These are phyloP conservation scores for Alloplasta piceator DNA, from an alignment of 2,888 invertebrate genomes.

Conservation along the genomic window DNA sequence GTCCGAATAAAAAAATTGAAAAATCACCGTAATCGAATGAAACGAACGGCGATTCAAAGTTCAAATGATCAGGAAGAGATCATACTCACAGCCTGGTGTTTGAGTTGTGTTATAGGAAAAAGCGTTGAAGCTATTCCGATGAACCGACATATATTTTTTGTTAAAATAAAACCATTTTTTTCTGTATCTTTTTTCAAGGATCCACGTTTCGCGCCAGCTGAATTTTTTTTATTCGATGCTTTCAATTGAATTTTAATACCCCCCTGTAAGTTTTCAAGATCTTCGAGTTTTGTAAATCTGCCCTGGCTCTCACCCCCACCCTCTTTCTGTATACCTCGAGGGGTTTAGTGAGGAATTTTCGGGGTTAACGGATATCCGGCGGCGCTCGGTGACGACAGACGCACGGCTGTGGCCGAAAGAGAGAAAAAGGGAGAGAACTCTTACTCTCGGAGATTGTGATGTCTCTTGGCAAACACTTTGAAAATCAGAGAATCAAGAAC, in stretches of 20 bases:
- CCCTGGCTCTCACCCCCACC: constrained; percentile 53
- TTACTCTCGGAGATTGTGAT: background rate
- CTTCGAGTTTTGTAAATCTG: constrained; percentile 29
- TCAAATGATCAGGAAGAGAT: no score
- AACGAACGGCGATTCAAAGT: no score
- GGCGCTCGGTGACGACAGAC: constrained; percentile 66
- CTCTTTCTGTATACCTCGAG: constrained; percentile 65
- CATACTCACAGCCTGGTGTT: no score
- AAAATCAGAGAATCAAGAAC: background rate
- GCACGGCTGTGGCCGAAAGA: constrained; percentile 19
- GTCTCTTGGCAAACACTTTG: background rate
- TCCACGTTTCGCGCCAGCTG: background rate
- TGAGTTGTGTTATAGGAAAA: no score
- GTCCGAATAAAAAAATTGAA: no score
- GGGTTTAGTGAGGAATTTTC: constrained; percentile 62
- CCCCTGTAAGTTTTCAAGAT: constrained; percentile 12
- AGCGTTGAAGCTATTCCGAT: no score
- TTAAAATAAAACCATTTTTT: no score
- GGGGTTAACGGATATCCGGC: constrained; percentile 82
- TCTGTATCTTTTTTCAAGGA: no score
- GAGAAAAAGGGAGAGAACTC: background rate
- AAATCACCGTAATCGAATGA: no score
- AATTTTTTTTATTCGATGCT: background rate
- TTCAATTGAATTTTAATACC: background rate
- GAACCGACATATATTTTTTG: no score